Evolutionary conservation across 2,888 invertebrate species (phyloP).

Genomic region (Leptinotarsa peninsularis): DNA sequence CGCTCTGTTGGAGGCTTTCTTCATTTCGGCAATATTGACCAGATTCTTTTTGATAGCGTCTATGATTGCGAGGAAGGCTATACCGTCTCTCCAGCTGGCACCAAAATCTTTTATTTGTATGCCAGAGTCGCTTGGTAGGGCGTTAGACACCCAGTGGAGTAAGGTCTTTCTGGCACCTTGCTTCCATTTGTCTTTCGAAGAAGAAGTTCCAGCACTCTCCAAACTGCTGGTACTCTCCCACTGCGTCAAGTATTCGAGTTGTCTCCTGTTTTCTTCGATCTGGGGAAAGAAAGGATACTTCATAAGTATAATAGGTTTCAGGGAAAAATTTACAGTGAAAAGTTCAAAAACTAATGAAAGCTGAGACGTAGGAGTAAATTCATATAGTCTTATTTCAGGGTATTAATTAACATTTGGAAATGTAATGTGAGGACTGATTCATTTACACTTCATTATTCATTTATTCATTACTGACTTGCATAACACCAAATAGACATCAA

Average conservation of each 20-base stretch:
- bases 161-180: constrained; percentile 92
- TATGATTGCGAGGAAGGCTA: constrained; percentile 94
- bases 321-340: no score
- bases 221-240: constrained; percentile 86
- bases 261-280: constrained; percentile 96
- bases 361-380: no score
- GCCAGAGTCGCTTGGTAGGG: constrained; percentile 88
- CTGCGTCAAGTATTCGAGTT: constrained; percentile 86
- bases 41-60: constrained; percentile 94
- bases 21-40: constrained; percentile 87
- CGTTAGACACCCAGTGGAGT: constrained; percentile 94
- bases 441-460: no score
- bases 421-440: no score
- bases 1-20: constrained; percentile 80
- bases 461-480: no score
- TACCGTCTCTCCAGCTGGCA: constrained; percentile 94
- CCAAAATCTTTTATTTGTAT: constrained; percentile 94
- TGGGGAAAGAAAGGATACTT: constrained; percentile 62
- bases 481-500: no score
- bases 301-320: neutral
- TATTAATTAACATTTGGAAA: no score
- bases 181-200: constrained; percentile 82
- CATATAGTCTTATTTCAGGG: no score
- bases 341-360: no score
- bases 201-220: constrained; percentile 82